Evolutionary conservation across 2,797 vertebrate genomes (phyloP), one percentile per base, ranked within the genome.

Genomic region (Trematomus bernacchii): DNA sequence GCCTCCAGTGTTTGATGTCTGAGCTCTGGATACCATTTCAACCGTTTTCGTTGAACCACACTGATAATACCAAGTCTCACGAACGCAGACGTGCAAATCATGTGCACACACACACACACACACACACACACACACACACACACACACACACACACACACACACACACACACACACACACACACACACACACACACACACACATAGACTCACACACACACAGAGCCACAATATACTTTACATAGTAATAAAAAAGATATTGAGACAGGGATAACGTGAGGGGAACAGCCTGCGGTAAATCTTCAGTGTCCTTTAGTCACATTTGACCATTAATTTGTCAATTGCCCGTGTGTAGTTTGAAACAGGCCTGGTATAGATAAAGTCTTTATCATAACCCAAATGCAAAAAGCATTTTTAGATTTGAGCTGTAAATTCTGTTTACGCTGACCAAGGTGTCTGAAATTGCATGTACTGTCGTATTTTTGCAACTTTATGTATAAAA

Each of bases 1-100:
- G 85, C 84, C 91, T 85, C 89, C 71, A 67, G 83, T 84, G 92
- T 93, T 93, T 93, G 91, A 93, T 89, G 91, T 93, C 83, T 84
- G 84, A 82, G 91, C 87, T 93, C 92, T 94, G 92, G 91, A 93
- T 90, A 93, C 93, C 88, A 92, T 93, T 93, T 90, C 77, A 77
- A 78, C 79, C 80, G 40, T 90, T 92, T 91, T 79, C 61, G 73
- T 63, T 70, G 72, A 84, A 86, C 85, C 87, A 70, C 85, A 62
- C 73, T 84, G 90, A 91, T 90, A 91, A 90, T 83, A 86, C 87
- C 53, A 30, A 79, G 79, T 79, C 85, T 86, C 79, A 82, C 71
- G 65, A 80, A 87, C 66, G 65, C 79, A 83, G 65, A 65, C 86
- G 50, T 37, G 62, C 82, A 87, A 84, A 88, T 64, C 78, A 86